Conservation (phyloP, 2,888 invertebrate genomes). For the Seladonia tumulorum region DNA sequence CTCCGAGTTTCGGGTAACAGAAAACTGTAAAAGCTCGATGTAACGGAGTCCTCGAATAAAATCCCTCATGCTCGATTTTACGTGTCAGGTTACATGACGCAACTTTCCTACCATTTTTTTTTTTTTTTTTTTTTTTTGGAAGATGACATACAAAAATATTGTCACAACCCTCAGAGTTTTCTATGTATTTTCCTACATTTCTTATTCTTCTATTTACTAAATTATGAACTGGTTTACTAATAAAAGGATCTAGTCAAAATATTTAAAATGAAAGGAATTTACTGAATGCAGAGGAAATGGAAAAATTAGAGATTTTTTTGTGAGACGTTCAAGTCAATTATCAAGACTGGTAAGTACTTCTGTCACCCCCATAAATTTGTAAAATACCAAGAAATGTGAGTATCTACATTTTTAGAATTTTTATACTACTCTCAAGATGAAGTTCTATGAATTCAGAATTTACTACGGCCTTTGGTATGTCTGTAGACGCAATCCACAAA, state of each 20-base stretch:
- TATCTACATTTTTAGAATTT: background rate
- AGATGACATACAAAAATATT: background rate
- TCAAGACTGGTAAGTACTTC: no score
- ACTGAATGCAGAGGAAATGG: background rate
- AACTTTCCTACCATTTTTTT: background rate
- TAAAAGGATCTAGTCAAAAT: no score
- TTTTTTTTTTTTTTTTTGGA: no score
- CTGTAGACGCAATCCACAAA: background rate
- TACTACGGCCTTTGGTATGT: background rate
- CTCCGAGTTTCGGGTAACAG: background rate
- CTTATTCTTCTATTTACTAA: background rate
- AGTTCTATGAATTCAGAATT: background rate
- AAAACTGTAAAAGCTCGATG: background rate
- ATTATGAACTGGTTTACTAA: background rate
- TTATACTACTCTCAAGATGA: background rate
- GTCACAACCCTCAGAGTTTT: background rate
- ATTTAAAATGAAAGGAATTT: background rate
- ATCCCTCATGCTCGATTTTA: background rate
- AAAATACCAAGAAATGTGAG: background rate
- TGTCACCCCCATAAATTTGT: background rate
- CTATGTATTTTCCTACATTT: background rate
- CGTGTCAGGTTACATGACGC: background rate
- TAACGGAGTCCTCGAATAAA: background rate
- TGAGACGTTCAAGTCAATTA: no score
- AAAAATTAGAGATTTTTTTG: no score